A percentile compares a stretch with the other conserved stretches of the same genome.
phyloP scores from a whole-genome alignment of 2,797 vertebrate genomes.

The Avahi laniger region DNA sequence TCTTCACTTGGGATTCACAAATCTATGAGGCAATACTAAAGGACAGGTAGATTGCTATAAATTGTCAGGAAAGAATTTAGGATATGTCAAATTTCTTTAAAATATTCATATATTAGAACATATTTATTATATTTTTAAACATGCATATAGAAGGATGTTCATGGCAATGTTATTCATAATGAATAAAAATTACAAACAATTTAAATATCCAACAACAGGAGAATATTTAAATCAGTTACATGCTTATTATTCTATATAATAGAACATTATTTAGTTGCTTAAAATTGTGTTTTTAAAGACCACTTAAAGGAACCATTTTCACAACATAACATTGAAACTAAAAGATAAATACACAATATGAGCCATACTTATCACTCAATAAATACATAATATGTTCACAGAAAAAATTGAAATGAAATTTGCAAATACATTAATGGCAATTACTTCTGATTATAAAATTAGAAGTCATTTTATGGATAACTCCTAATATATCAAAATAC shows the following conservation, averaged over 20 bases:
- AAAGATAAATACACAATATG: neutral
- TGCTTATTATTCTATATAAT: slow-evolving; percentile 19
- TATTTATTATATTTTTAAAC: slow-evolving; percentile 26
- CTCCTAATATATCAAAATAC: slow-evolving; percentile 26
- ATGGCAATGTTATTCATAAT: slow-evolving; percentile 15
- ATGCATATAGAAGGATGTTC: neutral
- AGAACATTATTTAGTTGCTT: slow-evolving; percentile 22
- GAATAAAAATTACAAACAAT: slow-evolving; percentile 28
- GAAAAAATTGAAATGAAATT: neutral
- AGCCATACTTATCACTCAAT: neutral
- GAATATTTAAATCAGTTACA: slow-evolving; percentile 19
- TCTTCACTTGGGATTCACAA: neutral
- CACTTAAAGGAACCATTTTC: neutral
- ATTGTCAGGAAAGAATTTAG: slow-evolving; percentile 37
- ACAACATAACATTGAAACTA: neutral
- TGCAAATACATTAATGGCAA: neutral
- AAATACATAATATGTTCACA: neutral
- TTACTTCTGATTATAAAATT: neutral
- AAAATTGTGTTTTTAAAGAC: slow-evolving; percentile 26
- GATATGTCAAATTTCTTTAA: slow-evolving; percentile 4
- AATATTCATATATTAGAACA: slow-evolving; percentile 36
- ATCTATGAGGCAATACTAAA: slow-evolving; percentile 14
- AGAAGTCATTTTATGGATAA: neutral
- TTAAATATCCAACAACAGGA: neutral
- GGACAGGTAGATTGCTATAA: neutral